A percentile compares a stretch with the other conserved stretches of the same genome.
Evolutionary conservation across 2,888 invertebrate species (phyloP).

Genomic region (Microctonus hyperodae): DNA sequence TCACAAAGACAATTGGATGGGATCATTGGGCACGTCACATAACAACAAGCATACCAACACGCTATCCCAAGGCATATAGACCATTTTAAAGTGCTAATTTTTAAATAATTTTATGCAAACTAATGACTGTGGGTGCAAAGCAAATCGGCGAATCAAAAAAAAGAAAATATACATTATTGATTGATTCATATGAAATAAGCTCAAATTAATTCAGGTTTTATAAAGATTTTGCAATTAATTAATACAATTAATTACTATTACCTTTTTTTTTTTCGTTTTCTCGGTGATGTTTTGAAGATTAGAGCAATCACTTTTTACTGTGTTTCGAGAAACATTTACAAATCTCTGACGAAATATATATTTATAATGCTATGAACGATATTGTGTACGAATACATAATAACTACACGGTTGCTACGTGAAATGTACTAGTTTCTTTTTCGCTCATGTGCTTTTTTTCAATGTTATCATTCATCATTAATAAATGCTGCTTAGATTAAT

Average conservation of each 20-base stretch:
- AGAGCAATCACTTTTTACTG: slow-evolving; percentile 21
- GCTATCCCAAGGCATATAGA: slow-evolving; percentile 74
- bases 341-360: slow-evolving; percentile 3
- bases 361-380: neutral
- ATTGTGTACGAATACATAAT: neutral
- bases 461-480: neutral
- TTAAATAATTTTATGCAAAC: slow-evolving; percentile 12
- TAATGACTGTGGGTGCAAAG: slow-evolving; percentile 7
- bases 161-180: neutral
- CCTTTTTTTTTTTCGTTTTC: neutral
- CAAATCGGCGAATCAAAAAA: neutral
- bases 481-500: neutral
- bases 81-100: slow-evolving; percentile 69
- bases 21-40: slow-evolving; percentile 69
- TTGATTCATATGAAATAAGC: slow-evolving; percentile 14
- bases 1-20: slow-evolving; percentile 76
- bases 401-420: neutral
- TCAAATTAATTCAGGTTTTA: slow-evolving; percentile 24
- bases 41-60: slow-evolving; percentile 69
- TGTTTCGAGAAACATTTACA: slow-evolving; percentile 3
- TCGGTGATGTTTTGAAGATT: neutral
- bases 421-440: neutral
- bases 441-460: neutral
- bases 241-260: neutral
- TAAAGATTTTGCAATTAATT: slow-evolving; percentile 15